Base-by-base conservation (phyloP, 2,113 vertebrate genomes). In the Takifugu flavidus region DNA sequence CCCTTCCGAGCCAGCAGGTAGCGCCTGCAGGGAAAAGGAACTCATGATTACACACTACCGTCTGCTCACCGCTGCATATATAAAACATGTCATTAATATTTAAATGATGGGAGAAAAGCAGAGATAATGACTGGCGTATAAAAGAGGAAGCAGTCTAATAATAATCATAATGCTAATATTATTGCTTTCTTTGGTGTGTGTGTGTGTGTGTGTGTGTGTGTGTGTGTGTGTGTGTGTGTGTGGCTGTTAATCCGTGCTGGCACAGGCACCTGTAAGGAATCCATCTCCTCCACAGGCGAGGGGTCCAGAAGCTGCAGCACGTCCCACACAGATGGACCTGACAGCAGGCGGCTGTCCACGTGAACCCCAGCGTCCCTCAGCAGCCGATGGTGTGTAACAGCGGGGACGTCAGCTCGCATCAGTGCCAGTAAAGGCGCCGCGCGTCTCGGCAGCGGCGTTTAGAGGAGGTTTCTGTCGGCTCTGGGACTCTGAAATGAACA, bases 321-420 rank as follows among this genome's bases (percentile, higher is more conserved):
- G 56, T 59, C 72, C 78, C 83, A 68, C 76, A 78, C 87, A 88
- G 87, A 87, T 84, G 85, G 87, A 84, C 72, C 77, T 79, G 81
- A 25, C 83, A 63, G 79, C 62, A 56, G 67, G 80, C 39, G 42
- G 13, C 67, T 11, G 43, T 72, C 81, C 81, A 74, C 50, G 65
- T 26, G 43, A 67, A 58, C 74, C 67, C 77, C 79, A 54, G 56
- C 58, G 53, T 69, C 62, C 62, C 50, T 68, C 79, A 57, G 70
- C 74, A 81, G 47, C 70, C 57, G 67, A 81, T 77, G 78, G 76
- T 76, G 76, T 64, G 53, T 67, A 80, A 56, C 82, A 75, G 82
- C 46, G 72, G 77, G 79, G 64, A 58, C 61, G 53, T 73, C 49
- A 61, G 58, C 57, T 58, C 79, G 66, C 78, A 85, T 83, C 78